These are phyloP conservation scores for Laterallus jamaicensis DNA, from an alignment of 2,113 vertebrate species.

Conservation along the genomic window DNA sequence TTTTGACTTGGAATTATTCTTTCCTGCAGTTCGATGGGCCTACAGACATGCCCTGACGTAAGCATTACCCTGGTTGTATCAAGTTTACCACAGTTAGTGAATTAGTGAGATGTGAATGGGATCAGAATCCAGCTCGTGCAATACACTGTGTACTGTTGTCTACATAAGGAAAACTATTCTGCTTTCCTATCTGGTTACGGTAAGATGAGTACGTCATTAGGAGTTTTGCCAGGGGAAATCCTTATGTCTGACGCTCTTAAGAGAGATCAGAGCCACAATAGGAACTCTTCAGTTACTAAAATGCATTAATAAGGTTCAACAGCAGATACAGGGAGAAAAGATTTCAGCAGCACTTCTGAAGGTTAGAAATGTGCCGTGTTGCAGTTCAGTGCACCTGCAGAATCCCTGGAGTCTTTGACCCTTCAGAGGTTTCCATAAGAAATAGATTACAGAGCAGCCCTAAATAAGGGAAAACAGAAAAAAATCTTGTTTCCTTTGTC, in stretches of 20 bases:
- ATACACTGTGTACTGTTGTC: neutral
- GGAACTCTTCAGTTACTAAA: neutral
- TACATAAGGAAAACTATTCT: neutral
- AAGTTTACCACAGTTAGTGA: neutral
- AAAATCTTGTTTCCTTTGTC: neutral
- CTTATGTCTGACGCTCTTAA: neutral
- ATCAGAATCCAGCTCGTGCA: neutral
- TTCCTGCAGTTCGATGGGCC: neutral
- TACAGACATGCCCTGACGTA: neutral
- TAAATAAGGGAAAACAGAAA: neutral
- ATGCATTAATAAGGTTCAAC: too few species aligned
- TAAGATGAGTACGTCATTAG: neutral
- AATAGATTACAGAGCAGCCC: neutral
- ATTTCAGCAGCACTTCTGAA: neutral
- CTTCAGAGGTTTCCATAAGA: neutral
- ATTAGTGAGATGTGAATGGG: neutral
- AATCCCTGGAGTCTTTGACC: neutral
- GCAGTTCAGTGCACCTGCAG: neutral
- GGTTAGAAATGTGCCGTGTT: neutral
- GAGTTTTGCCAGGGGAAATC: constrained; percentile 42
- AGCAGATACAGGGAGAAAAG: neutral
- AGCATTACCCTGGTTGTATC: neutral
- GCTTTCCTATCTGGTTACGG: neutral
- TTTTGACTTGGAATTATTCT: neutral
- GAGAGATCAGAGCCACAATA: neutral